These are phyloP conservation scores for Diloba caeruleocephala DNA, from an alignment of 2,888 invertebrate genomes.

Conservation along the genomic window DNA sequence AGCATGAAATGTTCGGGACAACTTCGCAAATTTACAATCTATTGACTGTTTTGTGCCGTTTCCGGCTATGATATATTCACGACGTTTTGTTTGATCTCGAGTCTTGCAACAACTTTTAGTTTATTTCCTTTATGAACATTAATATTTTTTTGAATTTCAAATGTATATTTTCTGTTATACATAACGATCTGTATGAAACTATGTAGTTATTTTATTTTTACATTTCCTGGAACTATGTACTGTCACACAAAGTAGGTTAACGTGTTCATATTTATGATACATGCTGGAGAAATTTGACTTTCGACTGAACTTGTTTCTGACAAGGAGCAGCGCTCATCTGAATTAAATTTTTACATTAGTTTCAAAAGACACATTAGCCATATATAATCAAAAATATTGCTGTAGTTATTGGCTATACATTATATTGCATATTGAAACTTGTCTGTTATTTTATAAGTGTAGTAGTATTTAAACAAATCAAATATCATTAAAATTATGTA, in stretches of 20 bases:
- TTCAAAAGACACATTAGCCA: constrained; percentile 45
- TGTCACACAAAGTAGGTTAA: constrained; percentile 69
- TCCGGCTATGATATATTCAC: constrained; percentile 84
- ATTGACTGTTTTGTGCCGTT: constrained; percentile 58
- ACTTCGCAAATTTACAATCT: constrained; percentile 51
- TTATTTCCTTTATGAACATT: constrained; percentile 66
- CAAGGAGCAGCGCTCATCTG: constrained; percentile 46
- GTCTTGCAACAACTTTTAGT: constrained; percentile 75
- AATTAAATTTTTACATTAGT: constrained; percentile 41
- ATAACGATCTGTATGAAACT: constrained; percentile 59
- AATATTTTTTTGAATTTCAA: constrained; percentile 70
- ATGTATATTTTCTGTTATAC: constrained; percentile 76
- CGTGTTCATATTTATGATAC: constrained; percentile 36
- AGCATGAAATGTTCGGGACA: constrained; percentile 81
- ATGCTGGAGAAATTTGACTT: constrained; percentile 13
- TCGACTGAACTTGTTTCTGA: constrained; percentile 18
- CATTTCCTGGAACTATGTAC: constrained; percentile 52
- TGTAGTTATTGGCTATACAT: constrained; percentile 51
- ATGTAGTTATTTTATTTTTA: constrained; percentile 65
- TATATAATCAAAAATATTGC: constrained; percentile 49
- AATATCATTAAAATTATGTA: constrained; percentile 73
- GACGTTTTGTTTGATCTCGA: constrained; percentile 79
- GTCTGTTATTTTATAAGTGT: constrained; percentile 60
- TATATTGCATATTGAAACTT: constrained; percentile 55
- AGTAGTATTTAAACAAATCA: constrained; percentile 57